phyloP scores from a whole-genome alignment of 2,888 invertebrate species.

The Drosophila stalkeri region DNA sequence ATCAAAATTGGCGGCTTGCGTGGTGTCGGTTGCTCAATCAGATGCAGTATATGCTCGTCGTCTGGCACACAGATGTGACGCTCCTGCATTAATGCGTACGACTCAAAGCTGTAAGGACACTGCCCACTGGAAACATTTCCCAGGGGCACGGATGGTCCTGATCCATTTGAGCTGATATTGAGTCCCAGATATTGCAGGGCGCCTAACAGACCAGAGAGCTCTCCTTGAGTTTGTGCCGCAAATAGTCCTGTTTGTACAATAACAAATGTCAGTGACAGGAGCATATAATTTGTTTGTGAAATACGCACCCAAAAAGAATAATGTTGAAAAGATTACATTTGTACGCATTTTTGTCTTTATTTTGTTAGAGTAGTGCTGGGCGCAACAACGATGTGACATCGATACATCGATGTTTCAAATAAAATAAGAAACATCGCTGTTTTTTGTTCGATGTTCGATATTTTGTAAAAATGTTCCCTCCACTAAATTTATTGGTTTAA shows the following conservation, averaged over 20 bases:
- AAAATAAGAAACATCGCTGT: no score
- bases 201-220: conserved; percentile 53
- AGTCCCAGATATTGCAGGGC: conserved; percentile 60
- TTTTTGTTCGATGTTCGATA: no score
- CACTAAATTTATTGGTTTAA: no score
- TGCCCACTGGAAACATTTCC: conserved; percentile 68
- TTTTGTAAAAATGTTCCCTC: no score
- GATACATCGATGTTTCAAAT: no score
- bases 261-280: not conserved
- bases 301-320: conserved; percentile 43
- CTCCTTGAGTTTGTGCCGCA: conserved; percentile 21
- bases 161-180: conserved; percentile 50
- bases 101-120: conserved; percentile 77
- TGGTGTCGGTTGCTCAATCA: conserved; percentile 51
- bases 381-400: no score
- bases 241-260: conserved; percentile 32
- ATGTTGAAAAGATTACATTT: conserved; percentile 30
- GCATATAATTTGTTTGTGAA: not conserved
- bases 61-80: conserved; percentile 69
- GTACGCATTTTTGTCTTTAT: conserved; percentile 38
- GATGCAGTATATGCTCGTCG: conserved; percentile 77
- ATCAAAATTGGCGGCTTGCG: conserved; percentile 82
- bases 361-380: conserved; percentile 5
- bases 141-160: conserved; percentile 39
- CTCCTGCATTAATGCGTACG: conserved; percentile 74